Evolutionary conservation across 2,888 invertebrate species (phyloP).

Genomic region (Laspeyria flexula): DNA sequence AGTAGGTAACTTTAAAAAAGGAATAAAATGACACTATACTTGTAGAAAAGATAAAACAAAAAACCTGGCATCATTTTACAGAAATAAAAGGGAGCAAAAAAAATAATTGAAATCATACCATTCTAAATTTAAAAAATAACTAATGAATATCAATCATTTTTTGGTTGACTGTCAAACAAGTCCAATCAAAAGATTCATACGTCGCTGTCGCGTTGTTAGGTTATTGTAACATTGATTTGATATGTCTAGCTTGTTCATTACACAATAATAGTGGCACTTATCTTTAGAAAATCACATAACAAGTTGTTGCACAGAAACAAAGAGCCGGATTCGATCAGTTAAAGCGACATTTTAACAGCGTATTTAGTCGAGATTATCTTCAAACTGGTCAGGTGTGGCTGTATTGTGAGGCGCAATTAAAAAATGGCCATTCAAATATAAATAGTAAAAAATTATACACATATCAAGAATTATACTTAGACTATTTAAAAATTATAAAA

Average conservation of each 20-base stretch:
- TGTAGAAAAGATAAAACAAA: background rate
- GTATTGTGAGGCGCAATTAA: conserved; percentile 34
- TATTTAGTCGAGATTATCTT: conserved; percentile 47
- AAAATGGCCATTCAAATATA: conserved; percentile 30
- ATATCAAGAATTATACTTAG: background rate
- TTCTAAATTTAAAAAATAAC: background rate
- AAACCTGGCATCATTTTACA: background rate
- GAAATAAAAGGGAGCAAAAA: background rate
- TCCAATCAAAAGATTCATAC: conserved; percentile 33
- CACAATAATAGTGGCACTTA: conserved; percentile 54
- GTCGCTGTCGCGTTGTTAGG: conserved; percentile 15
- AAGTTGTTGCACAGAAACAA: conserved; percentile 50
- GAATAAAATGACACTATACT: background rate
- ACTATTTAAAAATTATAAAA: no score
- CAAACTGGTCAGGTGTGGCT: conserved; percentile 39
- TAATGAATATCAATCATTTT: conserved; percentile 20
- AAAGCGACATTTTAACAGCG: conserved; percentile 51
- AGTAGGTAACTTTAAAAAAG: background rate
- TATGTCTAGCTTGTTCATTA: conserved; percentile 48
- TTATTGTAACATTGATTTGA: conserved; percentile 41
- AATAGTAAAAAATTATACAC: conserved; percentile 26
- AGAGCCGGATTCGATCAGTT: conserved; percentile 57
- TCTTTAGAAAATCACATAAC: conserved; percentile 55
- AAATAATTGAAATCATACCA: background rate
- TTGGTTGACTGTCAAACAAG: conserved; percentile 32